These are phyloP conservation scores for Drosophila macrothrix DNA, from an alignment of 2,888 invertebrate genomes.

Conservation along the genomic window DNA sequence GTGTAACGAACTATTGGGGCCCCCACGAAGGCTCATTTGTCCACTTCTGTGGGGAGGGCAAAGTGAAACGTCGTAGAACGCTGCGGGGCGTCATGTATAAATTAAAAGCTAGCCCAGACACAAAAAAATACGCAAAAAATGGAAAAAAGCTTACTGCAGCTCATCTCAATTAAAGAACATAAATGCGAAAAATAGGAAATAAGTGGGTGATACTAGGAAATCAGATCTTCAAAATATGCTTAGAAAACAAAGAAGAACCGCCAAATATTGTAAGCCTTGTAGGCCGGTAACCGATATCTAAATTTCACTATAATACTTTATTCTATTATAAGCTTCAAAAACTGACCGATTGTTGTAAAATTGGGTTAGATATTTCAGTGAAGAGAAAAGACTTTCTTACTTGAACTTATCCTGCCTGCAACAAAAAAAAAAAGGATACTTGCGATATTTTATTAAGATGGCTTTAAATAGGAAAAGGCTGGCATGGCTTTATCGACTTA, in stretches of 20 bases:
- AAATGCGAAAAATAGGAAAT: too few species aligned
- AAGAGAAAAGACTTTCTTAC: not conserved
- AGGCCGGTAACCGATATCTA: not conserved
- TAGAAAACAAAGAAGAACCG: not conserved
- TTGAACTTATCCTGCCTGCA: not conserved
- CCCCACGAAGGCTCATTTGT: not conserved
- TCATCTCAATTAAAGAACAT: too few species aligned
- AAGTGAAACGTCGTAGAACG: too few species aligned
- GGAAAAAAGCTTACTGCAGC: not conserved
- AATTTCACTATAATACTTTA: not conserved
- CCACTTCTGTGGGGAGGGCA: too few species aligned
- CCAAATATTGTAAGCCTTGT: not conserved
- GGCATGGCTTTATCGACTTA: not conserved
- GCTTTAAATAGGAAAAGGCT: not conserved
- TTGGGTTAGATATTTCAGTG: not conserved
- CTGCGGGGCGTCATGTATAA: not conserved
- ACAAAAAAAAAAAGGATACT: not conserved
- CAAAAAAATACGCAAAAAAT: not conserved
- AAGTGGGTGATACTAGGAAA: not conserved
- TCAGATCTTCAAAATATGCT: not conserved
- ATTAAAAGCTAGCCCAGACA: not conserved
- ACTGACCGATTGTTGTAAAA: not conserved
- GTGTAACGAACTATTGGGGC: not conserved
- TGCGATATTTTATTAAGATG: not conserved
- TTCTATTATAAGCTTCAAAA: not conserved